Evolutionary conservation across 2,888 invertebrate genomes (phyloP), one percentile per base, ranked within the genome.

Genomic region (Autographa pulchrina): DNA sequence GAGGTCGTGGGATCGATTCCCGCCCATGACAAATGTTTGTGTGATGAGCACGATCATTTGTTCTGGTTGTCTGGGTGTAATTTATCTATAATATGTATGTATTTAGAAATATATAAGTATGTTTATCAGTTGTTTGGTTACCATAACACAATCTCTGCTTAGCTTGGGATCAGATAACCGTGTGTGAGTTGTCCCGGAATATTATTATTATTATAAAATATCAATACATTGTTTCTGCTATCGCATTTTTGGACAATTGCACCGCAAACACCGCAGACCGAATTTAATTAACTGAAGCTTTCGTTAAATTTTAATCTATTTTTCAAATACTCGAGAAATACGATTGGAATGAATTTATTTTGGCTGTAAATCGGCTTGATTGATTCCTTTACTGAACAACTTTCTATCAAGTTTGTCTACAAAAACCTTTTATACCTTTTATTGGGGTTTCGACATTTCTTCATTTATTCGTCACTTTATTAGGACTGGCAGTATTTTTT

Each of bases 241-340:
- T 64, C 66, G 63, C 75, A 56, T 20, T 60, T 52, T 54, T 43
- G 62, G 43, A 52, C 31, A 41, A 32, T 54, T 68, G 35, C 52
- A 52, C 54, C 32, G 11, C 74, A 70, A 62, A 38, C 35, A n/a
- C 18, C 31, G 11, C 74, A 69, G 52, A 35, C 43, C 13, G 20
- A 31, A 74, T 77, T 74, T 62, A 77, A 77, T 79, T 77, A 66
- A 77, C 54, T 66, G 0, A 41, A 65, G 20, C 38, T 74, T 52
- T 59, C 31, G 11, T 35, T n/a, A 14, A 63, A 65, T 13, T 75
- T 63, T 18, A 64, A 65, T 78, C 64, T 75, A 79, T 69, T 65
- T n/a, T 54, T 25, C 38, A 11, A 41, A 73, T n/a, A 14, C 54
- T 76, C 59, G 52, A 54, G 62, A 25, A 62, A 32, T 48, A 43